These are phyloP conservation scores for Danio rerio DNA, from an alignment of 2,113 vertebrate species.

Conservation along the genomic window DNA sequence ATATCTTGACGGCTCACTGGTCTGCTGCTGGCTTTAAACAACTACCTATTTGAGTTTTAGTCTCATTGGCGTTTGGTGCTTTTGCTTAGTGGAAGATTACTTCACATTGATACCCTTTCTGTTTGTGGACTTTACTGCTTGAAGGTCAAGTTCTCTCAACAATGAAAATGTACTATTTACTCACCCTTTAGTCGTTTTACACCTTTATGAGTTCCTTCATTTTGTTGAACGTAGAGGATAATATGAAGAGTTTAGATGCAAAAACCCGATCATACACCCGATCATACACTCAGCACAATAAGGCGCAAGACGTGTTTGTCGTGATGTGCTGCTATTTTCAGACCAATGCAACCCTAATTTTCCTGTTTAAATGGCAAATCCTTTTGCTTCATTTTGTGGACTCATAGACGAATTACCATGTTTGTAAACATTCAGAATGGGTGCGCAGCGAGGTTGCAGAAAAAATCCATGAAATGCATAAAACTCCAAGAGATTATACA, in stretches of 20 bases:
- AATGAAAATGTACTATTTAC: neutral
- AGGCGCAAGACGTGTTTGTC: too few relatives aligned
- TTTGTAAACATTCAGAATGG: too few relatives aligned
- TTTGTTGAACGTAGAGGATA: neutral
- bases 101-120: neutral
- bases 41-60: conserved; percentile 29
- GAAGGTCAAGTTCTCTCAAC: neutral
- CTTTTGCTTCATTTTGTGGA: too few relatives aligned
- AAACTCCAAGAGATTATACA: too few relatives aligned
- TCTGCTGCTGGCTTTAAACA: conserved; percentile 23
- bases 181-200: neutral
- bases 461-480: too few relatives aligned
- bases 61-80: conserved; percentile 10
- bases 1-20: neutral
- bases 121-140: conserved; percentile 23
- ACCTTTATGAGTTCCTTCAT: neutral
- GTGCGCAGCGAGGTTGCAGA: too few relatives aligned
- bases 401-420: too few relatives aligned
- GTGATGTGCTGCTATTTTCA: too few relatives aligned
- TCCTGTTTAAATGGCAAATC: too few relatives aligned
- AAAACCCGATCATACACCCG: too few relatives aligned
- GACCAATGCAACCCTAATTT: too few relatives aligned
- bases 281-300: too few relatives aligned
- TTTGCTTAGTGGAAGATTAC: conserved; percentile 19
- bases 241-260: neutral